Conservation (phyloP, 2,888 invertebrate genomes). For the Protonemura montana region DNA sequence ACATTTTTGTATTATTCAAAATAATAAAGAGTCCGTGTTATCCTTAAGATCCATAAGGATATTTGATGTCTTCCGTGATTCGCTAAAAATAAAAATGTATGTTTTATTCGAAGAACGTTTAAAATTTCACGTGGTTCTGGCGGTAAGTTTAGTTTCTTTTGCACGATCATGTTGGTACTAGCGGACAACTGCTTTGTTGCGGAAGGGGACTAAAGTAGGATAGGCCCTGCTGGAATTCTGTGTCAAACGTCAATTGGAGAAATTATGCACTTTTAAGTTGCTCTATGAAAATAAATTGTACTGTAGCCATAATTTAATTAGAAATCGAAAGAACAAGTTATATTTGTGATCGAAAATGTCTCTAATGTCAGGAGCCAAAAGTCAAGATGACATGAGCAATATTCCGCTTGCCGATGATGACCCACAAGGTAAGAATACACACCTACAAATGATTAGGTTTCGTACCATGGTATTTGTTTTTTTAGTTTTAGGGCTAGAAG, state of each 20-base stretch:
- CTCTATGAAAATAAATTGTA: neutral
- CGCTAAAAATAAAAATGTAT: neutral
- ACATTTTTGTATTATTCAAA: slow-evolving; percentile 13
- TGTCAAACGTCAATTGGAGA: neutral
- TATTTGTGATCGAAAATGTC: slow-evolving; percentile 46
- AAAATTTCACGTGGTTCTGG: neutral
- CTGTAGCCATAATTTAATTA: neutral
- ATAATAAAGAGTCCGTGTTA: neutral
- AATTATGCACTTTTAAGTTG: neutral
- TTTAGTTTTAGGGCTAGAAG: too few species aligned
- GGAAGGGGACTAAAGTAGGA: neutral
- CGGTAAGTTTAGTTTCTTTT: neutral
- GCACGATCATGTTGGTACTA: neutral
- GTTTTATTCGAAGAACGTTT: neutral
- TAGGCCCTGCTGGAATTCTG: neutral
- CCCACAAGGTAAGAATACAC: slow-evolving; percentile 72
- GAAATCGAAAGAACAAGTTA: neutral
- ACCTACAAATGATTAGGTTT: neutral
- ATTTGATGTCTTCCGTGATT: neutral
- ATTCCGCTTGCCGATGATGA: slow-evolving; percentile 93
- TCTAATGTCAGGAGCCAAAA: slow-evolving; percentile 66
- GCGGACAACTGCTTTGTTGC: too few species aligned
- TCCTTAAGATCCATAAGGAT: neutral
- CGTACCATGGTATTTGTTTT: slow-evolving; percentile 28
- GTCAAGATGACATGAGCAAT: slow-evolving; percentile 79